Evolutionary conservation across 2,113 vertebrate species (phyloP), one percentile per base, ranked within the genome.

Genomic region (Petromus typicus): DNA sequence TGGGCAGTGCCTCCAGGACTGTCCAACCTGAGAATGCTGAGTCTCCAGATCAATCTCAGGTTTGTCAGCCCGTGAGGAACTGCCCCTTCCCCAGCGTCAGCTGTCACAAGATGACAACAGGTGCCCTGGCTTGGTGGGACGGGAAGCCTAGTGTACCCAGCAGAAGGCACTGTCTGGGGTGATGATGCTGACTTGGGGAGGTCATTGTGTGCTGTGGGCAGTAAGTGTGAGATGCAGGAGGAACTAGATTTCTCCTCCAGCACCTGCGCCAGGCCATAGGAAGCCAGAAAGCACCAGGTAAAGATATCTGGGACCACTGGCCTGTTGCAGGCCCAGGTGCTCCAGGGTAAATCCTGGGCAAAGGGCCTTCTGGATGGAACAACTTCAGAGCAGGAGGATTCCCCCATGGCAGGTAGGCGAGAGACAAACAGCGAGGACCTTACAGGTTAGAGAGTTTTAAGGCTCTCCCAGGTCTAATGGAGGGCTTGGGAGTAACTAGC

Each of bases 1-100:
- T 0, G 98, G 97, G 99, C 96, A 92, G 98, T 98, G 98, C 98
- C 99, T 99, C 98, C 27, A 99, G 99, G 99, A 99, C 99, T 99
- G 99, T 99, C 99, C 98, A 97, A 98, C 99, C 99, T 99, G 99
- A 99, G 99, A 99, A 99, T 99, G 99, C 98, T 99, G 98, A 98
- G 94, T 93, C 40, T 96, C 96, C 93, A 95, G 97, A 98, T 99
- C 99, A 99, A 98, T 99, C 99, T 99, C 99, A 99, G 99, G 99
- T 99, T 99, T 96, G 99, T 99, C 99, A 99, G 99, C 99, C 99
- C 98, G 98, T 97, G 99, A 99, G 99, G 98, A 27, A 98, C 98
- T 1, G 34, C 40, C 84, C 84, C 63, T 48, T 57, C 34, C 45
- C 57, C 67, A 64, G 59, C 84, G 22, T 64, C 2, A 1, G 86